A percentile compares a stretch with the other conserved stretches of the same genome.
These are phyloP conservation scores for Muraenolepis orangiensis DNA, from an alignment of 2,797 vertebrate species.

Conservation along the genomic window DNA sequence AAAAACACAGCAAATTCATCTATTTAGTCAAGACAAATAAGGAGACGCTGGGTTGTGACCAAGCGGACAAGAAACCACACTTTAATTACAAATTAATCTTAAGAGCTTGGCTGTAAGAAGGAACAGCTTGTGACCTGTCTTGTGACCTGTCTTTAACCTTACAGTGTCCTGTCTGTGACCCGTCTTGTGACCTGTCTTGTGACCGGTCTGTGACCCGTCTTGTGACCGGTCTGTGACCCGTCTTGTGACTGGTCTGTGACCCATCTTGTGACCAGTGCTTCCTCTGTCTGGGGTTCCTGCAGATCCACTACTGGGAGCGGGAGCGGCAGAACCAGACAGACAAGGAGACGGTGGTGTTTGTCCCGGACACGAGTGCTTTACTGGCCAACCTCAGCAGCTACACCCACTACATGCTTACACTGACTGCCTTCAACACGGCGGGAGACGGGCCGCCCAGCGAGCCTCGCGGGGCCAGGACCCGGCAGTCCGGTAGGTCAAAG, in stretches of 20 bases:
- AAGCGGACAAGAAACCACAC: too few relatives aligned
- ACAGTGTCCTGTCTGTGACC: too few relatives aligned
- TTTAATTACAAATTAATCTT: too few relatives aligned
- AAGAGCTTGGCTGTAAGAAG: background rate
- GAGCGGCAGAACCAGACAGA: constrained; percentile 84
- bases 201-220: too few relatives aligned
- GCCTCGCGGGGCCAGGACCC: constrained; percentile 80
- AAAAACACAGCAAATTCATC: too few relatives aligned
- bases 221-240: background rate
- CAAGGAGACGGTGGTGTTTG: constrained; percentile 88
- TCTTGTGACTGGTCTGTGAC: background rate
- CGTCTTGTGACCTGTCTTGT: too few relatives aligned
- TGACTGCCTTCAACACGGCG: constrained; percentile 89
- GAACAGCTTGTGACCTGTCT: too few relatives aligned
- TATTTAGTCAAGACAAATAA: background rate
- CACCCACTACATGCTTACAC: constrained; percentile 82
- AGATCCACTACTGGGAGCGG: constrained; percentile 93
- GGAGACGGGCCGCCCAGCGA: constrained; percentile 88
- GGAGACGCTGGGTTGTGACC: too few relatives aligned
- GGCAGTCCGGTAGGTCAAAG: constrained; percentile 85
- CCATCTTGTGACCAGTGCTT: background rate
- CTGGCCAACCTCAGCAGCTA: constrained; percentile 92
- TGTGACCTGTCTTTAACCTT: too few relatives aligned
- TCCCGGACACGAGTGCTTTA: constrained; percentile 79
- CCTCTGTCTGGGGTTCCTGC: constrained; percentile 12